A percentile compares a stretch with the other conserved stretches of the same genome.
Evolutionary conservation across 1,140 invertebrate species (phyloP).

Genomic region (Lamellibrachia luymesi): DNA sequence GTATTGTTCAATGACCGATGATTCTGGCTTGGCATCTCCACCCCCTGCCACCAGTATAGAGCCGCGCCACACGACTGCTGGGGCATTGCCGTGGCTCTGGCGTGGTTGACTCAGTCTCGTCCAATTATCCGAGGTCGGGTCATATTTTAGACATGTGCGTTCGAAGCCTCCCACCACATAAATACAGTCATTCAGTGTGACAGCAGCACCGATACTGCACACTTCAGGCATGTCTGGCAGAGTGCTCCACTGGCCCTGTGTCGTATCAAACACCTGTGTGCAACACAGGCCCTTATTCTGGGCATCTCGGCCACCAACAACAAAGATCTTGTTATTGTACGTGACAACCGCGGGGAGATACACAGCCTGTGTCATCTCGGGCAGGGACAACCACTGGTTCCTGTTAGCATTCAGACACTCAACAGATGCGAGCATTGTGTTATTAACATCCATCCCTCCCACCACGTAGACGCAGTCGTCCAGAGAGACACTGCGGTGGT

Average conservation of each 20-base stretch:
- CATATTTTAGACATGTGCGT: not conserved
- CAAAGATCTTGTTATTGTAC: not conserved
- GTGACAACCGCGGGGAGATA: not conserved
- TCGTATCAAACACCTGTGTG: not conserved
- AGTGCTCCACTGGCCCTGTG: not conserved
- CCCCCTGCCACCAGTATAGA: not conserved
- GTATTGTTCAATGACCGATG: not conserved
- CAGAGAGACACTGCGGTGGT: not conserved
- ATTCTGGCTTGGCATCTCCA: not conserved
- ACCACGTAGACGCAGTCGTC: constrained; percentile 11
- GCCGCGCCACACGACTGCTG: constrained; percentile 4
- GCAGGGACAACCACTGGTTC: not conserved
- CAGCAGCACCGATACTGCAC: not conserved
- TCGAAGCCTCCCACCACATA: not conserved
- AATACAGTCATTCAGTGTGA: not conserved
- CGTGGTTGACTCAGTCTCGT: not conserved
- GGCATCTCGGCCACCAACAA: not conserved
- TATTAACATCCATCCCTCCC: not conserved
- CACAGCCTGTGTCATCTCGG: not conserved
- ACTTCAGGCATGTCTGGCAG: not conserved
- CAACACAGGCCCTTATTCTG: not conserved
- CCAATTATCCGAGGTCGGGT: not conserved
- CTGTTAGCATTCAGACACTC: not conserved
- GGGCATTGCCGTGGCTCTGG: constrained; percentile 1
- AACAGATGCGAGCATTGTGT: not conserved